Evolutionary conservation across 2,797 vertebrate species (phyloP).

Genomic region (Pagetopsis macropterus): DNA sequence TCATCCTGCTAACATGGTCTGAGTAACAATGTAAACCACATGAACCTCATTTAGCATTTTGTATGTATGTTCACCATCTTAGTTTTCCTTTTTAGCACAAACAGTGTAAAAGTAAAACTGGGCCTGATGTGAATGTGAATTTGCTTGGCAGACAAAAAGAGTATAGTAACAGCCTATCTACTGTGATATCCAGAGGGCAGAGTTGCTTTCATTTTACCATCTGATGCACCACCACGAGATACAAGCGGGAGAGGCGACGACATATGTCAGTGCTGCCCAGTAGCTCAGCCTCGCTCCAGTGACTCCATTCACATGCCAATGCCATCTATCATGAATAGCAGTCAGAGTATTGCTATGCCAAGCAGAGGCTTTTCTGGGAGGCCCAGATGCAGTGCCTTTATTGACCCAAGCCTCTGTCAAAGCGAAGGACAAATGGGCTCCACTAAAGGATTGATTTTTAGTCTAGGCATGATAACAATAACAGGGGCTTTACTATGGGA

Average conservation of each 20-base stretch:
- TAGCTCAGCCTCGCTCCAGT: conserved; percentile 48
- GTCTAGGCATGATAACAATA: conserved; percentile 36
- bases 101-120: background rate
- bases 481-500: background rate
- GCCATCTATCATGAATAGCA: conserved; percentile 72
- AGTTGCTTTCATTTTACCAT: conserved; percentile 44
- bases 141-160: background rate
- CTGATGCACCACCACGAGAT: conserved; percentile 39
- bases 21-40: background rate
- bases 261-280: conserved; percentile 50
- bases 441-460: conserved; percentile 74
- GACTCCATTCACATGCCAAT: conserved; percentile 65
- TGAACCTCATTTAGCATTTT: background rate
- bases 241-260: conserved; percentile 50
- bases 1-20: background rate
- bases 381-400: conserved; percentile 76
- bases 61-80: background rate
- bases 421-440: conserved; percentile 81
- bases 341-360: conserved; percentile 79
- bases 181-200: conserved; percentile 9
- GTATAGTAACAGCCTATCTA: background rate
- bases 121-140: background rate
- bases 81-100: background rate
- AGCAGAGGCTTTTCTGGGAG: conserved; percentile 75
- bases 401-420: conserved; percentile 81